phyloP scores from a whole-genome alignment of 2,113 vertebrate genomes.

The Dasyprocta punctata region DNA sequence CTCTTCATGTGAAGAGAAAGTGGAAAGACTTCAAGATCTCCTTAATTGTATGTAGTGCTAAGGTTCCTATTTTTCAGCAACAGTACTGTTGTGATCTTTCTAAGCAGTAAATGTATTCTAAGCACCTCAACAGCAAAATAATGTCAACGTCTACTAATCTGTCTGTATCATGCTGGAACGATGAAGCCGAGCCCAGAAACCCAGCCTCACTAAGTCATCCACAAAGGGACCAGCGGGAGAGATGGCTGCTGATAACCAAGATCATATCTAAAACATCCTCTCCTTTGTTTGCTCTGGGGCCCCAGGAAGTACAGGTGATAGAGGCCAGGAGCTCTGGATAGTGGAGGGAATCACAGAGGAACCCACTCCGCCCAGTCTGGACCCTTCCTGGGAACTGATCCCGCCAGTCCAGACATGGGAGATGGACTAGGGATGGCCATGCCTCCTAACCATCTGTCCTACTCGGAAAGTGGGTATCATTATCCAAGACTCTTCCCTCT shows the following conservation, averaged over 20 bases:
- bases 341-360: background rate
- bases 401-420: background rate
- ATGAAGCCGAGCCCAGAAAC: constrained; percentile 27
- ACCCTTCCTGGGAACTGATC: background rate
- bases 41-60: constrained; percentile 8
- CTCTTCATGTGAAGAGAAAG: background rate
- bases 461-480: background rate
- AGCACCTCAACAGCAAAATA: background rate
- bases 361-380: background rate
- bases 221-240: background rate
- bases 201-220: background rate
- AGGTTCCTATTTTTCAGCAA: background rate
- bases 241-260: background rate
- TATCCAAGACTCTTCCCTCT: background rate
- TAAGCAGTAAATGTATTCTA: constrained; percentile 22
- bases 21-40: constrained; percentile 1
- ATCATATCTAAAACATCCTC: background rate
- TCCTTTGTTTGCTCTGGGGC: background rate
- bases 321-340: background rate
- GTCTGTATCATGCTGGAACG: background rate
- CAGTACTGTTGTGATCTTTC: background rate
- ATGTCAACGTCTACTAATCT: background rate
- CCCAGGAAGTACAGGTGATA: background rate
- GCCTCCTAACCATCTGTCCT: background rate
- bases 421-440: background rate